Base-by-base conservation (phyloP, 1,140 invertebrate genomes). In the Sminthurides bifidus region DNA sequence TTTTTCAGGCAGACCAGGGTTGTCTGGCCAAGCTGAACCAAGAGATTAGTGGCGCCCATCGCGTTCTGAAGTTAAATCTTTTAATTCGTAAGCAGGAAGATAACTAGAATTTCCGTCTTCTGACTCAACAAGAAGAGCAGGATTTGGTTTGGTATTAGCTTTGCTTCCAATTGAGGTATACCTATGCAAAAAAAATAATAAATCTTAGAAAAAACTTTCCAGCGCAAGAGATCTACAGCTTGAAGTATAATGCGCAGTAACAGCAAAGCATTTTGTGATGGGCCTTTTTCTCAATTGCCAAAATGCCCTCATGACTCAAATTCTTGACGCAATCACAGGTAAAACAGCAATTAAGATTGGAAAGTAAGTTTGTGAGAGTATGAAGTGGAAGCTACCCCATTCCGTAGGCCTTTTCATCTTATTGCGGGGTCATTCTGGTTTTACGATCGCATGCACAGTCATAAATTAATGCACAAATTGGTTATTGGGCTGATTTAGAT, bases 101-200 rank as follows among this genome's bases (percentile, higher is more conserved):
- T 85, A 92, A 24, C 67, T 67, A 1, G 75, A 68, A n/a, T 69
- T 66, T 3, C 72, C 73, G 48, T 74, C 70, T 15, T 66, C 56
- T 0, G 70, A 51, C 51, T 70, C 69, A 52, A 75, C 74, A 37
- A 72, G 71, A 37, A 92, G 72, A 27, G 79, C 66, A 2, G 85
- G 83, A 77, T 95, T 95, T 1, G 79, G 84, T 52, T 76, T 68
- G 0, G 89, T 93, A 66, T 87, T 87, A 6, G 77, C 73, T 64
- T 73, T 76, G 65, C 80, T 81, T 21, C 89, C 91, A 51, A 95
- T 73, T 43, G 90, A 94, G 1, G 89, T 89, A 66, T 89, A 95
- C 23, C 81, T 83, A 43, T 43, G 67, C 12, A 68, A 63, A 30
- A 30, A 55, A 57, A 54, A 60, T 30, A n/a, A 51, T 12, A 44